Conservation (phyloP, 2,888 invertebrate species). For the Epicampocera succincta region DNA sequence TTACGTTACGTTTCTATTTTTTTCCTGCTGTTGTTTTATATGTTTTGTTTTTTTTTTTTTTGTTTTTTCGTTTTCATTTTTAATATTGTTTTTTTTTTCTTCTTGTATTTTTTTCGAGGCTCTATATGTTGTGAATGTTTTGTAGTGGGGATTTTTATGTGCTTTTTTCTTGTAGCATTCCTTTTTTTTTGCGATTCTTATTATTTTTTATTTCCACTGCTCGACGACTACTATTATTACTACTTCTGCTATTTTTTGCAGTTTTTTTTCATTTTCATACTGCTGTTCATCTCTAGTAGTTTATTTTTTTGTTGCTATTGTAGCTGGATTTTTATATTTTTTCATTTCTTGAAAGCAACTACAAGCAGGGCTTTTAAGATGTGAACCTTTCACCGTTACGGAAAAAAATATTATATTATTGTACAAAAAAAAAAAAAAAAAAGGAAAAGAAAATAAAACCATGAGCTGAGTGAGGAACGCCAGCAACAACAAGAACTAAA, state of each 20-base stretch:
- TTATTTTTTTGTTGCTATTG: conserved; percentile 57
- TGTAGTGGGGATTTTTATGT: conserved; percentile 70
- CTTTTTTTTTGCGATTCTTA: conserved; percentile 51
- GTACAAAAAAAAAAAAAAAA: conserved; percentile 40
- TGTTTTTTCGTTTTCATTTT: conserved; percentile 55
- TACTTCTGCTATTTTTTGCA: conserved; percentile 43
- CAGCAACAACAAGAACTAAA: conserved; percentile 20
- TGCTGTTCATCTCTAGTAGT: conserved; percentile 54
- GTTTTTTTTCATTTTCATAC: conserved; percentile 34
- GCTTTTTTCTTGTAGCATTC: conserved; percentile 44
- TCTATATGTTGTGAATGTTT: conserved; percentile 67
- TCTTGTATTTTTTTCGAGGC: conserved; percentile 59
- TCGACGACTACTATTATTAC: conserved; percentile 66
- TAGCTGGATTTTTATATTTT: conserved; percentile 74
- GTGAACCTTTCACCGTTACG: conserved; percentile 73
- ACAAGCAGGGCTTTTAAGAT: conserved; percentile 72
- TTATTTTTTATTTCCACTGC: conserved; percentile 65
- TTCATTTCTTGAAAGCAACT: conserved; percentile 71
- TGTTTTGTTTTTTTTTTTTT: too few species aligned
- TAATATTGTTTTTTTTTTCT: conserved; percentile 56
- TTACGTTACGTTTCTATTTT: conserved; percentile 65
- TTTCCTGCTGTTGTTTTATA: conserved; percentile 50
- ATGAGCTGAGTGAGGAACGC: conserved; percentile 53
- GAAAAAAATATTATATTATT: conserved; percentile 50
- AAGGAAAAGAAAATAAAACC: conserved; percentile 35